Evolutionary conservation across 2,888 invertebrate genomes (phyloP).

Genomic region (Scaptomyza polygonia): DNA sequence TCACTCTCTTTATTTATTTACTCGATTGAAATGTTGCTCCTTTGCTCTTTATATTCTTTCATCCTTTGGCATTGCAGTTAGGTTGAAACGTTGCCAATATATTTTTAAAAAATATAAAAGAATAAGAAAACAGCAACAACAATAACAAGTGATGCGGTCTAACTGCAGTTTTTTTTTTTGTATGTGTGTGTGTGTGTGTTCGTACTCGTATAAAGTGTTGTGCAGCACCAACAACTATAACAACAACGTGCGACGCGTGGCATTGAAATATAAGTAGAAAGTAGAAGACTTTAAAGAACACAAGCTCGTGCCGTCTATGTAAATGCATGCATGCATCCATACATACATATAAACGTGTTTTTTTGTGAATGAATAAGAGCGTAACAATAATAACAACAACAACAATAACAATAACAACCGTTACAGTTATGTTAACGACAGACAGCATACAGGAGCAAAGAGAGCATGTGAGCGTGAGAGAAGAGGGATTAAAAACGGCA

Average conservation of each 20-base stretch:
- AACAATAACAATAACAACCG: slow-evolving; percentile 2
- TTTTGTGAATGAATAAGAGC: slow-evolving; percentile 15
- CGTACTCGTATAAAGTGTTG: slow-evolving; percentile 19
- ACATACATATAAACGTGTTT: background rate
- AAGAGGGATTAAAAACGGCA: background rate
- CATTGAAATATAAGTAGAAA: slow-evolving; percentile 47
- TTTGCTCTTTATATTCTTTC: slow-evolving; percentile 13
- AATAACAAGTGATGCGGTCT: slow-evolving; percentile 24
- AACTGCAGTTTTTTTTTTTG: slow-evolving; percentile 29
- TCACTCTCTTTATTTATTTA: slow-evolving; percentile 12
- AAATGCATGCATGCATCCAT: background rate
- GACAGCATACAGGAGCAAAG: slow-evolving; percentile 9
- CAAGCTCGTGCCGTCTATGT: slow-evolving; percentile 9
- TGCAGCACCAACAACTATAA: slow-evolving; percentile 41
- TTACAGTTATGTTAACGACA: background rate
- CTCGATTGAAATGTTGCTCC: slow-evolving; percentile 5
- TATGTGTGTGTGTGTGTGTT: slow-evolving; percentile 14
- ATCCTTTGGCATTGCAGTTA: slow-evolving; percentile 33
- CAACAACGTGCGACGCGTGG: slow-evolving; percentile 34
- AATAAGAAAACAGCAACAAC: slow-evolving; percentile 6
- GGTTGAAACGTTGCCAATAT: slow-evolving; percentile 61
- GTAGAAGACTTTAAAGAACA: slow-evolving; percentile 21
- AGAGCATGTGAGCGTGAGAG: background rate
- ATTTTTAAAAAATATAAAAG: slow-evolving; percentile 22
- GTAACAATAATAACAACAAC: slow-evolving; percentile 14